phyloP scores from a whole-genome alignment of 2,888 invertebrate species.

The Nebria salina region DNA sequence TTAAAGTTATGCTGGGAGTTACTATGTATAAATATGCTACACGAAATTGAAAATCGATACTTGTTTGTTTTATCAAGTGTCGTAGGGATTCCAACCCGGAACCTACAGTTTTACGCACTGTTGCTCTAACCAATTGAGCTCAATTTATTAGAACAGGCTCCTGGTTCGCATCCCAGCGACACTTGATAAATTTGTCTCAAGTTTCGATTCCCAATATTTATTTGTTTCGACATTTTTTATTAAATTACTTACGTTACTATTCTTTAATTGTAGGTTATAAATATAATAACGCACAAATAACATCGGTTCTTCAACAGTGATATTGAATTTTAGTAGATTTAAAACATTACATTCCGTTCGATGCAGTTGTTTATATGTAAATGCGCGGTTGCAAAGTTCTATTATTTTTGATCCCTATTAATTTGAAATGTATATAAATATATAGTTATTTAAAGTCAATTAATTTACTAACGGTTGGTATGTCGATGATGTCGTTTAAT shows the following conservation, averaged over 20 bases:
- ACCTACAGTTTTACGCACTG: too few species aligned
- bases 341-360: constrained; percentile 29
- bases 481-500: constrained; percentile 18
- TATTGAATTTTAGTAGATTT: constrained; percentile 22
- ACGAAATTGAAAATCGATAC: too few species aligned
- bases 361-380: constrained; percentile 12
- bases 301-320: constrained; percentile 27
- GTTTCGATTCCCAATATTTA: too few species aligned
- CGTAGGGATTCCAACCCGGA: too few species aligned
- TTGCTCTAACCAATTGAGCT: too few species aligned
- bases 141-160: too few species aligned
- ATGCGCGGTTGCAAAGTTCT: constrained; percentile 20
- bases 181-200: too few species aligned
- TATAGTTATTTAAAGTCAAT: background rate
- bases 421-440: background rate
- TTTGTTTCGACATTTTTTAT: too few species aligned
- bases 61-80: too few species aligned
- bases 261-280: constrained; percentile 27
- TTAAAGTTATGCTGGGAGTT: too few species aligned
- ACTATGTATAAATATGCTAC: too few species aligned
- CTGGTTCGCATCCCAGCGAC: too few species aligned
- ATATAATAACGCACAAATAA: constrained; percentile 34
- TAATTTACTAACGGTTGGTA: constrained; percentile 15
- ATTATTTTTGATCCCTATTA: constrained; percentile 20
- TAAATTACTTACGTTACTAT: constrained; percentile 31